Evolutionary conservation across 2,113 vertebrate genomes (phyloP).

Genomic region (Amazona vittata): DNA sequence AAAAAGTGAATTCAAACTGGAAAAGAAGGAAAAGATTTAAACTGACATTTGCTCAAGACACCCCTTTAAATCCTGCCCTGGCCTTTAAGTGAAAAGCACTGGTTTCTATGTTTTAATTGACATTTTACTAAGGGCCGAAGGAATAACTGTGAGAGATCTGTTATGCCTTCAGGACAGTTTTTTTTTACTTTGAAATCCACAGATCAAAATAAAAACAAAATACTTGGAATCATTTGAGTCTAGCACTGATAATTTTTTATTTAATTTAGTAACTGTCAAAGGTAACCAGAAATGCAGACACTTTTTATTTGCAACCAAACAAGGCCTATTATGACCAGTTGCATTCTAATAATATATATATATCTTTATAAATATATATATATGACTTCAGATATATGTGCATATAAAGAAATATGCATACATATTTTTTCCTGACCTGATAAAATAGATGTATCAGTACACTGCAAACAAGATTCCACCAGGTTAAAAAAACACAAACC

Average conservation of each 20-base stretch:
- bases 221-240: background rate
- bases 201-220: background rate
- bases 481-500: background rate
- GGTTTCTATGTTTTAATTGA: background rate
- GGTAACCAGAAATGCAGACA: background rate
- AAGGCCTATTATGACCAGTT: background rate
- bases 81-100: background rate
- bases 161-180: background rate
- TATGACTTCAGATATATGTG: background rate
- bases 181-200: background rate
- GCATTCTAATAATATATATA: background rate
- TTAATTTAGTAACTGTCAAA: background rate
- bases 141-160: background rate
- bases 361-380: background rate
- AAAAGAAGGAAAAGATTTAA: background rate
- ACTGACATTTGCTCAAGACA: background rate
- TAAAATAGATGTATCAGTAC: background rate
- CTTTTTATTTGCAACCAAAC: background rate
- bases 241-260: background rate
- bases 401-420: too few species aligned
- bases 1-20: background rate
- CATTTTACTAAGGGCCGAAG: background rate
- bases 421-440: background rate
- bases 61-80: background rate
- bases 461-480: background rate